These are phyloP conservation scores for Machimus atricapillus DNA, from an alignment of 2,888 invertebrate genomes.

Conservation along the genomic window DNA sequence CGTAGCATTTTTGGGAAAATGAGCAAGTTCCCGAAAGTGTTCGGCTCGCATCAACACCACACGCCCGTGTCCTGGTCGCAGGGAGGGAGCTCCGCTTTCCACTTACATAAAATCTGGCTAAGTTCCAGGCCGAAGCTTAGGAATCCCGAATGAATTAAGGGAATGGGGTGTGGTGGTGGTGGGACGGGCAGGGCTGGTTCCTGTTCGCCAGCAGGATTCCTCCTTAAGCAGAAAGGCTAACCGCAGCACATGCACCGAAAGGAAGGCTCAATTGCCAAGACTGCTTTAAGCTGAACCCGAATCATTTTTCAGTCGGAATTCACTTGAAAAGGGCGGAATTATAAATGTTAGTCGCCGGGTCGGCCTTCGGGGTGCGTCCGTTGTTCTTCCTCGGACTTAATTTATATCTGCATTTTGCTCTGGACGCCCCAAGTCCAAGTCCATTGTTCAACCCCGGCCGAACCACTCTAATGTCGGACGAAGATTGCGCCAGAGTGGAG, in stretches of 20 bases:
- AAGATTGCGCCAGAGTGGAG: slow-evolving; percentile 13
- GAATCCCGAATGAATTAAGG: background rate
- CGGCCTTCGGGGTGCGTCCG: background rate
- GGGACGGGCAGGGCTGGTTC: background rate
- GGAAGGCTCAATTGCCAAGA: slow-evolving; percentile 8
- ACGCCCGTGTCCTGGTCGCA: background rate
- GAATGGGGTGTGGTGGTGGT: background rate
- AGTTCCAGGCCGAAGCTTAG: background rate
- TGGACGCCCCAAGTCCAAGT: background rate
- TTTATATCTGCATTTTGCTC: slow-evolving; percentile 26
- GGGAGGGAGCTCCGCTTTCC: background rate
- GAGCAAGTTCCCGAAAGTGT: background rate
- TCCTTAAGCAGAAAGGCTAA: slow-evolving; percentile 24
- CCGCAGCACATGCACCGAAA: slow-evolving; percentile 23
- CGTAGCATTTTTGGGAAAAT: background rate
- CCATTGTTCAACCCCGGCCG: slow-evolving; percentile 9
- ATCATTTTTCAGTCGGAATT: slow-evolving; percentile 24
- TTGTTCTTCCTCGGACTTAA: slow-evolving; percentile 7
- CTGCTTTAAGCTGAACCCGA: slow-evolving; percentile 14
- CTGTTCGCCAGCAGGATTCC: background rate
- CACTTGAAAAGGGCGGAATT: slow-evolving; percentile 37
- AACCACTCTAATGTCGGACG: background rate
- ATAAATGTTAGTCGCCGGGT: slow-evolving; percentile 20
- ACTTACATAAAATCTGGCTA: slow-evolving; percentile 22
- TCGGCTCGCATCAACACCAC: slow-evolving; percentile 7